A percentile compares a stretch with the other conserved stretches of the same genome.
These are phyloP conservation scores for Sacculina carcini DNA, from an alignment of 2,888 invertebrate genomes.

Conservation along the genomic window DNA sequence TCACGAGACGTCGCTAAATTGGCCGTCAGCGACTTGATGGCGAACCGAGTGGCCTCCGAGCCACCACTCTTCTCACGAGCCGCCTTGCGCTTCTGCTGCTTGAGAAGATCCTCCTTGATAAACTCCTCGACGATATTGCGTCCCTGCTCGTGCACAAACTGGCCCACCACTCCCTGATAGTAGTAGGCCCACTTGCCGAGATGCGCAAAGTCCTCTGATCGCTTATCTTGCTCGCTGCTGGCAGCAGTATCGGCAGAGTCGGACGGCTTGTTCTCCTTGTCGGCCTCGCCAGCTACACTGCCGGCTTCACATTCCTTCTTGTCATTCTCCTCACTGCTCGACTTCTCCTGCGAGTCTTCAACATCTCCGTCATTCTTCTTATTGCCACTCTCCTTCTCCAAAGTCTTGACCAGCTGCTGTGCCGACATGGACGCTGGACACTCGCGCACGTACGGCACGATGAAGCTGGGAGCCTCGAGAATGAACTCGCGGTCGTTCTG, in stretches of 20 bases:
- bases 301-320: slow-evolving; percentile 12
- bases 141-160: slow-evolving; percentile 74
- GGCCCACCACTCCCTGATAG: slow-evolving; percentile 26
- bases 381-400: slow-evolving; percentile 9
- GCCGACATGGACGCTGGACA: slow-evolving; percentile 41
- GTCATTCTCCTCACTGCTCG: slow-evolving; percentile 24
- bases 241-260: slow-evolving; percentile 9
- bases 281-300: slow-evolving; percentile 7
- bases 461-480: slow-evolving; percentile 71
- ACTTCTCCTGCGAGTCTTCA: slow-evolving; percentile 28
- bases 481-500: slow-evolving; percentile 69
- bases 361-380: slow-evolving; percentile 15
- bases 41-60: slow-evolving; percentile 36
- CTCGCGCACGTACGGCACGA: slow-evolving; percentile 76
- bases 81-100: slow-evolving; percentile 45
- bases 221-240: slow-evolving; percentile 2
- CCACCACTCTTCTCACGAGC: slow-evolving; percentile 29
- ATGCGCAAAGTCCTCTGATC: slow-evolving; percentile 10
- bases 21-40: slow-evolving; percentile 52
- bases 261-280: slow-evolving; percentile 21
- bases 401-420: slow-evolving; percentile 15
- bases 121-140: slow-evolving; percentile 69
- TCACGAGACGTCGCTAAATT: slow-evolving; percentile 62
- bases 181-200: slow-evolving; percentile 13
- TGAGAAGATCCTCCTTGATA: slow-evolving; percentile 71